Percentiles rank a stretch among this genome's conserved stretches.
Evolutionary conservation across 2,888 invertebrate genomes (phyloP).

Genomic region (Drosophila ezoana): DNA sequence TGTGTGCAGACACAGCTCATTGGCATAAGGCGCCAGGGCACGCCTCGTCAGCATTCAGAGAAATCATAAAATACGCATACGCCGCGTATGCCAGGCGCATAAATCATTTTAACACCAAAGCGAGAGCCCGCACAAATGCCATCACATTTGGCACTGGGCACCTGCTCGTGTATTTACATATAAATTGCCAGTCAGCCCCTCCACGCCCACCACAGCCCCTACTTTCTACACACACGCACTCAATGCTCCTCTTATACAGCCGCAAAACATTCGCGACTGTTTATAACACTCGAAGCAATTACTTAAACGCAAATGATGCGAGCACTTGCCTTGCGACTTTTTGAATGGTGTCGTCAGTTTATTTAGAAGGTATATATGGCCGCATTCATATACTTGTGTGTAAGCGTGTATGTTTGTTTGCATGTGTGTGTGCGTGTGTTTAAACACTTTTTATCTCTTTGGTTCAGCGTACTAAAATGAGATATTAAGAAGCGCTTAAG

Average conservation of each 20-base stretch:
- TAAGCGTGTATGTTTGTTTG: neutral
- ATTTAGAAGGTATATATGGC: slow-evolving; percentile 19
- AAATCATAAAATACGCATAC: slow-evolving; percentile 70
- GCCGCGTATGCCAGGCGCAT: slow-evolving; percentile 56
- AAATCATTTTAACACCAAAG: slow-evolving; percentile 63
- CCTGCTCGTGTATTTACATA: slow-evolving; percentile 51
- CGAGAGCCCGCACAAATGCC: slow-evolving; percentile 26
- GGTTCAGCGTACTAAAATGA: slow-evolving; percentile 12
- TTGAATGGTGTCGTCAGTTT: slow-evolving; percentile 36
- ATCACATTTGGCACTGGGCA: slow-evolving; percentile 34
- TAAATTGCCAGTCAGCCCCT: slow-evolving; percentile 15
- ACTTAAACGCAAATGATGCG: slow-evolving; percentile 51
- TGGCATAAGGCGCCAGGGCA: slow-evolving; percentile 59
- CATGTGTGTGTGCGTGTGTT: neutral
- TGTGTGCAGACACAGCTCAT: slow-evolving; percentile 51
- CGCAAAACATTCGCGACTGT: slow-evolving; percentile 18
- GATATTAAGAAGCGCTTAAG: slow-evolving; percentile 12
- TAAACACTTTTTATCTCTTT: slow-evolving; percentile 31
- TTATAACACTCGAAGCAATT: slow-evolving; percentile 48
- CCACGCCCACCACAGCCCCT: neutral
- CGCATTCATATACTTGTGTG: neutral
- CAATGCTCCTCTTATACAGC: slow-evolving; percentile 9
- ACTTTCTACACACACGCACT: slow-evolving; percentile 2
- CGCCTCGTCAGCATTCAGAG: slow-evolving; percentile 46
- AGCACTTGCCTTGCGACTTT: slow-evolving; percentile 32